Evolutionary conservation across 2,797 vertebrate species (phyloP), one percentile per base, ranked within the genome.

Genomic region (Etheostoma nigrum): DNA sequence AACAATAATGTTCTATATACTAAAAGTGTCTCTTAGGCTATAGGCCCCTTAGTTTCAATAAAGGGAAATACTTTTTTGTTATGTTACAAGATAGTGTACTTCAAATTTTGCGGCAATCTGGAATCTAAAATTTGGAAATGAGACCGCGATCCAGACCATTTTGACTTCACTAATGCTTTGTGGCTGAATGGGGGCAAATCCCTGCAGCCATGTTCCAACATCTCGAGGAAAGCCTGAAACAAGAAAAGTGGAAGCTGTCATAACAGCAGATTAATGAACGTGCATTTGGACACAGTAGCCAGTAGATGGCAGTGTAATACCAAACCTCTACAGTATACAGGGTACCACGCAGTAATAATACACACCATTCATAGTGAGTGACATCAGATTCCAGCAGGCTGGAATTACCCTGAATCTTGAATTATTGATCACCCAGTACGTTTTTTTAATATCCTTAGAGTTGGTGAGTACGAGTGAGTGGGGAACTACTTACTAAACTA

Each of bases 291-390:
- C 27, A 23, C 2, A 64, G 5, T 9, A 13, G 54, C 72, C 90
- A 79, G n/a, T 21, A 88, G 90, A 76, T 78, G 91, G 84, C 85
- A 85, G 72, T 40, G 13, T 15, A 49, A 0, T 2, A 7, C 70
- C 55, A 82, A 14, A 52, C 25, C 6, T 57, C 18, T 13, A 1
- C 0, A 0, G 36, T 12, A 40, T 8, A 10, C 2, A 25, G 9
- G 2, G 2, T 0, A 5, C 13, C n/a, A 33, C 2, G 12, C 10
- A 33, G 18, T 12, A 23, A 62, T 27, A 47, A 44, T 6, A 19
- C 7, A 16, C 4, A 10, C 27, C 6, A 19, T 48, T 66, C n/a
- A 54, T 52, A 33, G 21, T 40, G 55, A 80, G 12, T 67, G 74
- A 65, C 62, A 64, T 64, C 67, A 70, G 25, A 73, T 70, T 27